Evolutionary conservation across 2,888 invertebrate genomes (phyloP).

Genomic region (Eubasilissa splendida): DNA sequence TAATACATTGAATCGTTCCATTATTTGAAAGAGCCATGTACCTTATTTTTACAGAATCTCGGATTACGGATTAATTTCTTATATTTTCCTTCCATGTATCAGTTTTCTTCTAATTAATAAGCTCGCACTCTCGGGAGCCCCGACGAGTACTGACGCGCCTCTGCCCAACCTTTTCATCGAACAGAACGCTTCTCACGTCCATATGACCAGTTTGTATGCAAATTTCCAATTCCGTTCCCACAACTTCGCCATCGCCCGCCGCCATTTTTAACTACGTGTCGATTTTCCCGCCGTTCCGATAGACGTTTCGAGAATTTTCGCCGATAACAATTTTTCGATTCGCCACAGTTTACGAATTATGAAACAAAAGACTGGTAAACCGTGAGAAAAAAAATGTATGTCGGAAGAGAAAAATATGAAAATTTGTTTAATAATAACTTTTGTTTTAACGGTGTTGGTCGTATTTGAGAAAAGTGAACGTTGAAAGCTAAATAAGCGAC

Average conservation of each 20-base stretch:
- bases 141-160: not conserved
- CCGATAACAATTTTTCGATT: not conserved
- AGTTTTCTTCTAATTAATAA: too few relatives aligned
- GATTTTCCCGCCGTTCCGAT: constrained; percentile 10
- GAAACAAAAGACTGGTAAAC: constrained; percentile 25
- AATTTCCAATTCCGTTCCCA: constrained; percentile 19
- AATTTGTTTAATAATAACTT: constrained; percentile 15
- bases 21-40: too few relatives aligned
- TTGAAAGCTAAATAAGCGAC: not conserved
- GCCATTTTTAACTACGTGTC: constrained; percentile 4
- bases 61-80: too few relatives aligned
- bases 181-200: constrained; percentile 19
- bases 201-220: constrained; percentile 23
- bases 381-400: constrained; percentile 5
- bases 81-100: too few relatives aligned
- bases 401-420: constrained; percentile 7
- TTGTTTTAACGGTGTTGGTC: not conserved
- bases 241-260: not conserved
- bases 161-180: not conserved
- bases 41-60: too few relatives aligned
- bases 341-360: not conserved
- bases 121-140: too few relatives aligned
- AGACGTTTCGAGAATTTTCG: constrained; percentile 1
- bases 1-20: too few relatives aligned
- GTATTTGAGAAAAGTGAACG: constrained; percentile 16